These are phyloP conservation scores for Rhea americana DNA, from an alignment of 2,113 vertebrate species.

Conservation along the genomic window DNA sequence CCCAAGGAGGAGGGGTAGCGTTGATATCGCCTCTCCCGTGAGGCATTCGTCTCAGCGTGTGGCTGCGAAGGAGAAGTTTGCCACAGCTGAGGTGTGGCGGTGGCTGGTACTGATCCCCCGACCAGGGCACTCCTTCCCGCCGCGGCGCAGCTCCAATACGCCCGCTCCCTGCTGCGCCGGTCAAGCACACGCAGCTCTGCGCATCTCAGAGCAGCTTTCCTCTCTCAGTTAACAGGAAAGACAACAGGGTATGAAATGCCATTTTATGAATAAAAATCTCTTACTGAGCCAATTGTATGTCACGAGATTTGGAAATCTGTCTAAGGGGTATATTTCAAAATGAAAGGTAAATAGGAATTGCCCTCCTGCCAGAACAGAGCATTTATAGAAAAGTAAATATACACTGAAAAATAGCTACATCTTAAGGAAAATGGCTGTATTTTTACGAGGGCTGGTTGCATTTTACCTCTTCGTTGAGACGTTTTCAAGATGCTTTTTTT, in stretches of 20 bases:
- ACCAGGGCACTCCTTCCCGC: background rate
- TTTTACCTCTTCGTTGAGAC: background rate
- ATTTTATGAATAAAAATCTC: background rate
- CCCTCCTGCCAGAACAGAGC: background rate
- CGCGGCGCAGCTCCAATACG: background rate
- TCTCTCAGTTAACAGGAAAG: background rate
- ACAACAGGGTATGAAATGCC: background rate
- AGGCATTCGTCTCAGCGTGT: too few species aligned
- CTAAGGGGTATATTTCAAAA: background rate
- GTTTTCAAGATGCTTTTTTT: background rate
- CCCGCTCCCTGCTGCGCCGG: background rate
- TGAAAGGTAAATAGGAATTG: background rate
- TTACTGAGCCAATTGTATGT: background rate
- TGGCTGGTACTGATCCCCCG: background rate
- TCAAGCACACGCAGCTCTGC: background rate
- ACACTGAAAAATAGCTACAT: background rate
- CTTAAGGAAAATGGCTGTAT: background rate
- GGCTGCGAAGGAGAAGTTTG: background rate
- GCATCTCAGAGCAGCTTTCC: background rate
- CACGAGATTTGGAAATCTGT: background rate
- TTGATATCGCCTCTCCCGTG: background rate
- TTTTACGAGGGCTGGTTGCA: background rate
- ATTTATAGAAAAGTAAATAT: background rate
- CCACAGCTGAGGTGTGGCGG: background rate
- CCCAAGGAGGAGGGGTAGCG: background rate